A percentile compares a stretch with the other conserved stretches of the same genome.
Conservation (phyloP, 2,113 vertebrate genomes). For the Camelus bactrianus region DNA sequence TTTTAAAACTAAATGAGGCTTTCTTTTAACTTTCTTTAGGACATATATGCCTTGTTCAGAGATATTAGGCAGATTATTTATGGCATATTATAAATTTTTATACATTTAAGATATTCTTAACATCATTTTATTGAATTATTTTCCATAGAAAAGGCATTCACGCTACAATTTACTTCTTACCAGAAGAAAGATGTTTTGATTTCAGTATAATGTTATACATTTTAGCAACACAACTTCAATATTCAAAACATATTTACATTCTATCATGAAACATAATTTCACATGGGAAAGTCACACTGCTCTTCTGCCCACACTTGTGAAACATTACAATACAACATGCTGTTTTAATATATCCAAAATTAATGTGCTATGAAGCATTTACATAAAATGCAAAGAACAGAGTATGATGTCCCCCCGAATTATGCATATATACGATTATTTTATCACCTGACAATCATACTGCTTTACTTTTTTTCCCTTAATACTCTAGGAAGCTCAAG, state of each 20-base stretch:
- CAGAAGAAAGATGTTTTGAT: not conserved
- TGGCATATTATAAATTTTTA: not conserved
- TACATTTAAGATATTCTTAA: not conserved
- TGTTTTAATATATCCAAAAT: slow-evolving; percentile 48
- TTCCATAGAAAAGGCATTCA: not conserved
- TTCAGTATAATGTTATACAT: not conserved
- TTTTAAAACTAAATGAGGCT: not conserved
- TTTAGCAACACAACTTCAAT: not conserved
- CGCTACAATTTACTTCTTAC: not conserved
- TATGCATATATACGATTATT: not conserved
- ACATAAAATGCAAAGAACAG: not conserved
- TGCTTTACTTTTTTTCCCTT: not conserved
- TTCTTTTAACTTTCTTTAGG: slow-evolving; percentile 1
- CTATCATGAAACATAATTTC: not conserved
- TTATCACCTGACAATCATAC: not conserved
- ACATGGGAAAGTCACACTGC: not conserved
- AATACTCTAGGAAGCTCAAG: not conserved
- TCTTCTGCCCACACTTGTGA: not conserved
- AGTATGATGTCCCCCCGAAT: not conserved
- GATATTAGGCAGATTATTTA: not conserved
- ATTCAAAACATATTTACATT: not conserved
- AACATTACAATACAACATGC: not conserved
- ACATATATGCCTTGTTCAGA: not conserved
- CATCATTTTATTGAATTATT: not conserved
- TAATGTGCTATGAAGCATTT: not conserved